Evolutionary conservation across 2,113 vertebrate species (phyloP).

Genomic region (Aptenodytes forsteri): DNA sequence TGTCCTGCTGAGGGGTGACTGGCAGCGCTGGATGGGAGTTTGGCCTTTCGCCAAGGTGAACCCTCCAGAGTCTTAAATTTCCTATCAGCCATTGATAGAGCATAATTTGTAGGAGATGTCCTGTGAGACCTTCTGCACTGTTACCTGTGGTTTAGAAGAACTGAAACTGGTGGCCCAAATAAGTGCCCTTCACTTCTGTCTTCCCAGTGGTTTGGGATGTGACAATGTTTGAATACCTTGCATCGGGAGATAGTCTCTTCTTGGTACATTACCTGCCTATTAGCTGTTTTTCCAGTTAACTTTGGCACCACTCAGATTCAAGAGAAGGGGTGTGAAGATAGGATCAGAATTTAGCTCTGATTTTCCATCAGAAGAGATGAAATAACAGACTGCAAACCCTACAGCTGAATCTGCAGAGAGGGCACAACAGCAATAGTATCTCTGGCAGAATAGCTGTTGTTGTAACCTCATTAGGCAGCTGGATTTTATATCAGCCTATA

Average conservation of each 20-base stretch:
- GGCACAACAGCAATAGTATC: neutral
- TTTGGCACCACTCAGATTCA: neutral
- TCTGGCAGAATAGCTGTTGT: neutral
- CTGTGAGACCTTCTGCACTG: neutral
- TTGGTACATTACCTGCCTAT: neutral
- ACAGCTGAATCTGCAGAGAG: neutral
- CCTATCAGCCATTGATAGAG: accelerated
- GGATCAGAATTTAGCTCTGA: neutral
- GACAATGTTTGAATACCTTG: neutral
- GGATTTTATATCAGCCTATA: neutral
- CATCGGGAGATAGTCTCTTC: neutral
- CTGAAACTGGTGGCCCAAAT: neutral
- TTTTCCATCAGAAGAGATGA: neutral
- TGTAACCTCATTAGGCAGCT: neutral
- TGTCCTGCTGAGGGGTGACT: neutral
- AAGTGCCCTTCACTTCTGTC: neutral
- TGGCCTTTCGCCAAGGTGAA: neutral
- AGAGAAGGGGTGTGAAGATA: neutral
- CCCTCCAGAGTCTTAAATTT: neutral
- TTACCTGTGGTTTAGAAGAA: neutral
- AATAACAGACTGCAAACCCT: neutral
- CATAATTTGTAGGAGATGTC: neutral
- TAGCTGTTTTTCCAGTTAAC: neutral
- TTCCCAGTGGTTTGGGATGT: neutral
- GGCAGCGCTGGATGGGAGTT: too few relatives aligned